These are phyloP conservation scores for Misgurnus anguillicaudatus DNA, from an alignment of 2,113 vertebrate genomes.

Conservation along the genomic window DNA sequence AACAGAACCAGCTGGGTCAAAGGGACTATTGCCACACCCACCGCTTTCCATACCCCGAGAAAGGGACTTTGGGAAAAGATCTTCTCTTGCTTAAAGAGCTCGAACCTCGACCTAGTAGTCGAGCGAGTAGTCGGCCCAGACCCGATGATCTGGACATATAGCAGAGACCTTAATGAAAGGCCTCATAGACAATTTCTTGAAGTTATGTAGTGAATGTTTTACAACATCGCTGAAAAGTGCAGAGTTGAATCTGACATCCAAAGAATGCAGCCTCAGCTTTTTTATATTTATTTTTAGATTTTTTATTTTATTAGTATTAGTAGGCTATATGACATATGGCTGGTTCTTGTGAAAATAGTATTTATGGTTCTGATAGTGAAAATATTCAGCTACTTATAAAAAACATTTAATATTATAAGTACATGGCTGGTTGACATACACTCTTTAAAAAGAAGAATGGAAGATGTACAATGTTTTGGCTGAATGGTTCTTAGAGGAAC, in stretches of 20 bases:
- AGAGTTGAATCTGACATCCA: slow-evolving; percentile 2
- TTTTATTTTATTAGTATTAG: neutral
- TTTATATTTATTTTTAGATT: slow-evolving; percentile 13
- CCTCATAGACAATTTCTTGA: neutral
- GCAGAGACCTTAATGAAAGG: neutral
- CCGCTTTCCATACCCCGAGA: slow-evolving; percentile 80
- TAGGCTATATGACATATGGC: neutral
- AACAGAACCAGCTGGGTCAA: slow-evolving; percentile 86
- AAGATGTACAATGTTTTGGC: too few relatives aligned
- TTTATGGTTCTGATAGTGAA: neutral
- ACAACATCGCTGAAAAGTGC: slow-evolving; percentile 8
- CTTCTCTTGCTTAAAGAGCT: slow-evolving; percentile 79
- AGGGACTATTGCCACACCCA: slow-evolving; percentile 80
- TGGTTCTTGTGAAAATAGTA: neutral
- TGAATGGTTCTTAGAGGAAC: too few relatives aligned
- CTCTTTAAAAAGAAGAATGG: too few relatives aligned
- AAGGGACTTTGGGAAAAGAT: slow-evolving; percentile 76
- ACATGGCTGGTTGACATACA: too few relatives aligned
- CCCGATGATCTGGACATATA: slow-evolving; percentile 87
- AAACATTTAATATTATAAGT: neutral
- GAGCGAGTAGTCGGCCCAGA: slow-evolving; percentile 83
- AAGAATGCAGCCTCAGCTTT: neutral
- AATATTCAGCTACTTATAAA: neutral
- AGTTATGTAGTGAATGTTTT: neutral
- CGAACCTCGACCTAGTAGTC: slow-evolving; percentile 82